A percentile compares a stretch with the other conserved stretches of the same genome.
Evolutionary conservation across 2,797 vertebrate species (phyloP).

Genomic region (Sternotherus odoratus): DNA sequence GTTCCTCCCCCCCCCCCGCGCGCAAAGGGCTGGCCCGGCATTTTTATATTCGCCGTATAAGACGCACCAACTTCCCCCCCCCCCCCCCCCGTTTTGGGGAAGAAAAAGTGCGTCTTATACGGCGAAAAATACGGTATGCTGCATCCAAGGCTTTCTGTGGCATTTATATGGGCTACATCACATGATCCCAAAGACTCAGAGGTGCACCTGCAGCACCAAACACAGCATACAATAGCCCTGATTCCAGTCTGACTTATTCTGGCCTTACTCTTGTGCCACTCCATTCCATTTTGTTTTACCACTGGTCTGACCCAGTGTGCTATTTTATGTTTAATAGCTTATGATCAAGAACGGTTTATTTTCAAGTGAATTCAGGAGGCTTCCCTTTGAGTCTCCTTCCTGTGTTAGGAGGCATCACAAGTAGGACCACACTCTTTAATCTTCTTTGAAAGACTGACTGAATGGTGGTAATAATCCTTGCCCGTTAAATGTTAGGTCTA

Average conservation of each 20-base stretch:
- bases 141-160: background rate
- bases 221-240: background rate
- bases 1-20: no score
- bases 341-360: background rate
- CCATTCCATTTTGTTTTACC: background rate
- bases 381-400: background rate
- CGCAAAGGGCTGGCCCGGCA: no score
- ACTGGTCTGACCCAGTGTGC: fast-evolving
- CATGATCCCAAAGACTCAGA: background rate
- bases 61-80: no score
- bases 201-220: background rate
- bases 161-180: background rate
- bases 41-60: no score
- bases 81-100: no score
- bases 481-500: background rate
- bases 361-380: background rate
- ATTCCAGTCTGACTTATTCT: background rate
- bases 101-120: no score
- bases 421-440: background rate
- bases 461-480: background rate
- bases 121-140: no score
- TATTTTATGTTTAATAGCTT: background rate
- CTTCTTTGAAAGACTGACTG: background rate
- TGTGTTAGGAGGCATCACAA: background rate
- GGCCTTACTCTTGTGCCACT: background rate